Evolutionary conservation across 2,888 invertebrate species (phyloP).

Genomic region (Epiblema foenella): DNA sequence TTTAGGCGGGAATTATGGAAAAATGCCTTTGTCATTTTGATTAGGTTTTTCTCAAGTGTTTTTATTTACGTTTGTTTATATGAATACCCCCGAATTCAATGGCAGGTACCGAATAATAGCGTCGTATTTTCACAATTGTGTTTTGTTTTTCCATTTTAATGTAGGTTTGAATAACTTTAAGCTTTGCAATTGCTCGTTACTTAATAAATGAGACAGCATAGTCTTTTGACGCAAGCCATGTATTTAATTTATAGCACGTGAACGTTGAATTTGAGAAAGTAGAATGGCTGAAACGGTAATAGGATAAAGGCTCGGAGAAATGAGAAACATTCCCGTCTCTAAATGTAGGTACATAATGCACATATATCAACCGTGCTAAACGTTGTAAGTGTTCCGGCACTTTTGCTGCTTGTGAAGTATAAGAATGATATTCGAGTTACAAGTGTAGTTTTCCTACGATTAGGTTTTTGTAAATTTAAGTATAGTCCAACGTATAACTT

Average conservation of each 20-base stretch:
- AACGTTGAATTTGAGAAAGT: constrained; percentile 14
- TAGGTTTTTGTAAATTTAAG: too few relatives aligned
- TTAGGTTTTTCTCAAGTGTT: constrained; percentile 27
- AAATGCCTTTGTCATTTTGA: constrained; percentile 36
- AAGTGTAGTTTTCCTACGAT: too few relatives aligned
- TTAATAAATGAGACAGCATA: neutral
- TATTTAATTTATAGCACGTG: neutral
- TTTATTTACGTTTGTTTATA: constrained; percentile 22
- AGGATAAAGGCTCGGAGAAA: constrained; percentile 12
- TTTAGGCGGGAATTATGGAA: constrained; percentile 35
- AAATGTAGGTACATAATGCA: neutral
- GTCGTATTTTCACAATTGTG: neutral
- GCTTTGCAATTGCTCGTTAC: neutral
- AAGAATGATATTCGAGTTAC: too few relatives aligned
- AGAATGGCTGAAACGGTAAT: constrained; percentile 15
- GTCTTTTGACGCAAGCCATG: neutral
- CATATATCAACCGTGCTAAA: neutral
- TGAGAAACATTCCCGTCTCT: constrained; percentile 3
- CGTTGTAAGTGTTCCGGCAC: neutral
- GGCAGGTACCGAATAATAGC: neutral
- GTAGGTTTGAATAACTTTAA: neutral
- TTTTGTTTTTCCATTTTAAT: constrained; percentile 2
- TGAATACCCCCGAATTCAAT: neutral
- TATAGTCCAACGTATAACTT: too few relatives aligned
- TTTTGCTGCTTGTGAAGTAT: neutral